phyloP scores from a whole-genome alignment of 2,888 invertebrate genomes.

The Daptonema setosum region DNA sequence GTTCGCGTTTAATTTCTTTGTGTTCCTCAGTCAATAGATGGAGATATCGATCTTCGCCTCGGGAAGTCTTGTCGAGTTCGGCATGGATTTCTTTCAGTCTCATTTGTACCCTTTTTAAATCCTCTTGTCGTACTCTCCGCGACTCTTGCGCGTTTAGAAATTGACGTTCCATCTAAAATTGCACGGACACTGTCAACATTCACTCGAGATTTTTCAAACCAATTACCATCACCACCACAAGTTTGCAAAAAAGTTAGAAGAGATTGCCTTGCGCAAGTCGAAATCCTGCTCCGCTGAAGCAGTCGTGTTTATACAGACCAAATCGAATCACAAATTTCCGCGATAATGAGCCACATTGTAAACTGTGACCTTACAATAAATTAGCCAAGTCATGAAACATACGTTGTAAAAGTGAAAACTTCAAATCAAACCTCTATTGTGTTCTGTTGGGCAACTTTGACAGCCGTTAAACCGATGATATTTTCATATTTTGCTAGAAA shows the following conservation, averaged over 20 bases:
- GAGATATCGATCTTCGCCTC: conserved; percentile 54
- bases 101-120: conserved; percentile 41
- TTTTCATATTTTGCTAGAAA: conserved; percentile 18
- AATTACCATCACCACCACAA: no score
- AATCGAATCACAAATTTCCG: not conserved
- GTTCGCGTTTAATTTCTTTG: conserved; percentile 34
- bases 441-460: conserved; percentile 48
- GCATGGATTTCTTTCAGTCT: conserved; percentile 48
- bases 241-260: no score
- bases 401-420: no score
- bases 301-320: not conserved
- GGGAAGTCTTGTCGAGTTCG: conserved; percentile 51
- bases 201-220: no score
- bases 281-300: no score
- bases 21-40: conserved; percentile 50
- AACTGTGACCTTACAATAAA: not conserved
- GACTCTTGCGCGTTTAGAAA: conserved; percentile 45
- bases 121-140: conserved; percentile 41
- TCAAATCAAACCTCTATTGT: conserved; percentile 36
- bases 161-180: conserved; percentile 36
- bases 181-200: not conserved
- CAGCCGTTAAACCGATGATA: conserved; percentile 50
- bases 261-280: no score
- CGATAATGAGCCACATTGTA: no score
- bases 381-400: no score